Conservation (phyloP, 2,113 vertebrate genomes). For the Rostratula benghalensis region DNA sequence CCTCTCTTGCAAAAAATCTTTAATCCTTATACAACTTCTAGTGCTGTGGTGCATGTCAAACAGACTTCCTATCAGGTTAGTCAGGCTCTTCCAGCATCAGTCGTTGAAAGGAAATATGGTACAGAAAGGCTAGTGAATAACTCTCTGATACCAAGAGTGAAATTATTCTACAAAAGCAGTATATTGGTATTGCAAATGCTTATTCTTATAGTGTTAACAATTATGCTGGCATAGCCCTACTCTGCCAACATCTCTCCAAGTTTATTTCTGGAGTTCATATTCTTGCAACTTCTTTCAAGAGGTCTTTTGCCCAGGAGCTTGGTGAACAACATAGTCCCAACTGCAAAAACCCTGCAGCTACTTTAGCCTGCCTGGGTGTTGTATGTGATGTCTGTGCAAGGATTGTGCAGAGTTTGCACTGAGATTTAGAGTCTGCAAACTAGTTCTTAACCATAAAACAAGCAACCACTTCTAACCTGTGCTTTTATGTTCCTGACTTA, state of each 20-base stretch:
- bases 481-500: accelerated
- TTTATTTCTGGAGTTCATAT: background rate
- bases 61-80: background rate
- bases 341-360: background rate
- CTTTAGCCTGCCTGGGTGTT: background rate
- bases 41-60: background rate
- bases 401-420: background rate
- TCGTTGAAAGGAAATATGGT: background rate
- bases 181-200: background rate
- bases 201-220: background rate
- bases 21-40: background rate
- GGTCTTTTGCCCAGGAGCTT: background rate
- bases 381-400: background rate
- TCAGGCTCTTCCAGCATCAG: background rate
- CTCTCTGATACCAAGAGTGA: background rate
- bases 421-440: background rate
- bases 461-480: too few species aligned
- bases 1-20: background rate
- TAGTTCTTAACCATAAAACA: background rate
- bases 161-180: background rate
- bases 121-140: background rate
- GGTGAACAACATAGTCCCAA: background rate
- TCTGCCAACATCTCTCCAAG: background rate
- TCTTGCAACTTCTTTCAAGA: background rate
- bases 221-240: too few species aligned